Conservation (phyloP, 1,140 invertebrate species). For the Lasioglossum baleicum region DNA sequence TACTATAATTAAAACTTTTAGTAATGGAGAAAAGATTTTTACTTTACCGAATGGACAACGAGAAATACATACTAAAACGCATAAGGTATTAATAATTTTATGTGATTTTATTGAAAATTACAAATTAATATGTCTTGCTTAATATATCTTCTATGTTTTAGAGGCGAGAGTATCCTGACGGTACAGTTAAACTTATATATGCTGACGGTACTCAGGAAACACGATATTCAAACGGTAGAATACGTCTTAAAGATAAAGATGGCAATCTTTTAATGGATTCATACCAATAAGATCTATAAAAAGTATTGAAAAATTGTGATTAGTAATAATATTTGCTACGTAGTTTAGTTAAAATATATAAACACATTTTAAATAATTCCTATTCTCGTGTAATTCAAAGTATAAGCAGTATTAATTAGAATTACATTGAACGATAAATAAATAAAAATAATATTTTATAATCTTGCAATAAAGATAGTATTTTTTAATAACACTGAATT, state of each 20-base stretch:
- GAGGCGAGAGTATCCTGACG: slow-evolving; percentile 95
- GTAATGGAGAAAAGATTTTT: slow-evolving; percentile 85
- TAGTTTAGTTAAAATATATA: neutral
- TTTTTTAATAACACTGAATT: neutral
- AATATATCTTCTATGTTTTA: slow-evolving; percentile 75
- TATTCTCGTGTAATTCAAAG: neutral
- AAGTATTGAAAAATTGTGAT: neutral
- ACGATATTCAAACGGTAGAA: slow-evolving; percentile 91
- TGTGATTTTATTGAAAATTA: neutral
- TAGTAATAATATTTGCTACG: neutral
- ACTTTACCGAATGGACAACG: slow-evolving; percentile 91
- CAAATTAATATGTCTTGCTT: neutral
- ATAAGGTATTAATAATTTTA: slow-evolving; percentile 83
- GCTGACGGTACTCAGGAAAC: slow-evolving; percentile 94
- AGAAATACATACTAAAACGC: slow-evolving; percentile 91
- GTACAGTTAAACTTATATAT: slow-evolving; percentile 93
- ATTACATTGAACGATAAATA: neutral
- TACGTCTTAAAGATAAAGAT: slow-evolving; percentile 91
- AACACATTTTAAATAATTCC: slow-evolving; percentile 4
- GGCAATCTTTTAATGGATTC: slow-evolving; percentile 90
- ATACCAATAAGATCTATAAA: slow-evolving; percentile 49
- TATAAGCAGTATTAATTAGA: neutral
- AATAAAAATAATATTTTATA: slow-evolving; percentile 18
- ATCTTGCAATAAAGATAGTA: neutral
- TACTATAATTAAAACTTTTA: slow-evolving; percentile 83